phyloP scores from a whole-genome alignment of 2,888 invertebrate genomes.

The Eilema sororculum region DNA sequence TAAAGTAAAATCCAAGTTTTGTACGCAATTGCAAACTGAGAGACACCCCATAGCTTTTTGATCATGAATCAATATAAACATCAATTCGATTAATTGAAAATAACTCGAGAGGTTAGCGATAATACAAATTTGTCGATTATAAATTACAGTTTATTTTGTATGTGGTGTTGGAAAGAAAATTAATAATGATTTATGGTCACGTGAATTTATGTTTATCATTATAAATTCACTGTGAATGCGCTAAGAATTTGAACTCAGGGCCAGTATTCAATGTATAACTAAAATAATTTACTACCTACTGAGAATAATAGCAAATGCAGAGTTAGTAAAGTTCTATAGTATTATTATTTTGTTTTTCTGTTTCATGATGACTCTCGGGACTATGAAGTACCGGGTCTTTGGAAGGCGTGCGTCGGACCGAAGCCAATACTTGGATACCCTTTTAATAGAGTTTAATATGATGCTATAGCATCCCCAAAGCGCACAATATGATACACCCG shows the following conservation, averaged over 20 bases:
- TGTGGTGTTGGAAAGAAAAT: conserved; percentile 46
- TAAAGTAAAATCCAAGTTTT: conserved; percentile 53
- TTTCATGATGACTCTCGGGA: too few relatives aligned
- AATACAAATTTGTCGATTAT: conserved; percentile 57
- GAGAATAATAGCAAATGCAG: neutral
- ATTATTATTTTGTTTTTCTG: too few relatives aligned
- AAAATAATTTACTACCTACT: too few relatives aligned
- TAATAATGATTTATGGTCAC: conserved; percentile 52
- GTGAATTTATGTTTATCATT: conserved; percentile 43
- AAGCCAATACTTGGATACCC: too few relatives aligned
- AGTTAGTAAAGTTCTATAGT: neutral
- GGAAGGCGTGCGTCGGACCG: too few relatives aligned
- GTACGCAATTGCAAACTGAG: conserved; percentile 52
- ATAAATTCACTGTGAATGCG: conserved; percentile 37
- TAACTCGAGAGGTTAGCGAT: conserved; percentile 56
- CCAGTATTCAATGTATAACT: neutral
- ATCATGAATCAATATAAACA: conserved; percentile 76
- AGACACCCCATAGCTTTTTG: conserved; percentile 71
- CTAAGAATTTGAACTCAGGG: conserved; percentile 26
- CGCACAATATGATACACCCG: too few relatives aligned
- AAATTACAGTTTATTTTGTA: conserved; percentile 57
- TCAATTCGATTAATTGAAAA: conserved; percentile 77
- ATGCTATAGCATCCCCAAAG: too few relatives aligned
- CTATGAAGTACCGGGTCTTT: too few relatives aligned
- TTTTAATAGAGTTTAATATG: too few relatives aligned